Conservation (phyloP, 2,797 vertebrate species). For the Labeo calbasu region DNA sequence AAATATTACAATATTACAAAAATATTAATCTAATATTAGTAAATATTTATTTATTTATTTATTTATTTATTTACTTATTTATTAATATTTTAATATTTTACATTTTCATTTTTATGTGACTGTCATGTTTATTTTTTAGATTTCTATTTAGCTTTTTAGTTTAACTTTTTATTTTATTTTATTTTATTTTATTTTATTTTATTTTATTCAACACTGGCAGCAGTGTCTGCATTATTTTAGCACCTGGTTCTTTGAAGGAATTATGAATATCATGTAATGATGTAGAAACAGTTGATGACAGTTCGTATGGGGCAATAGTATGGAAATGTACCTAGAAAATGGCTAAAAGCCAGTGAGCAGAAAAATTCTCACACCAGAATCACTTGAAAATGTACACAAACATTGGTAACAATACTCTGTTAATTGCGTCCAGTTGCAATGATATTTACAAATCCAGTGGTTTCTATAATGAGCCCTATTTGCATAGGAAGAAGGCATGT, state of each 20-base stretch:
- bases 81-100: too few relatives aligned
- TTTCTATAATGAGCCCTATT: constrained; percentile 20
- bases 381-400: neutral
- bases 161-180: too few relatives aligned
- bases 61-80: too few relatives aligned
- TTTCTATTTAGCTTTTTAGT: too few relatives aligned
- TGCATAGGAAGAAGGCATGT: constrained; percentile 20
- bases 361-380: neutral
- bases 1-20: too few relatives aligned
- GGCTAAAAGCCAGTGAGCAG: neutral
- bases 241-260: neutral
- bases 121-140: too few relatives aligned
- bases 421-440: constrained; percentile 4
- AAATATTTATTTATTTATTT: too few relatives aligned
- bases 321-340: constrained; percentile 7
- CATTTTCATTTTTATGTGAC: too few relatives aligned
- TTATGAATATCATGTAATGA: neutral
- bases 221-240: neutral
- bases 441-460: constrained; percentile 15
- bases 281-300: neutral
- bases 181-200: too few relatives aligned
- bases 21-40: too few relatives aligned
- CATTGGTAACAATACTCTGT: constrained; percentile 10
- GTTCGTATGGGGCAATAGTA: neutral
- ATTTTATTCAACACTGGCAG: neutral